Evolutionary conservation across 2,888 invertebrate species (phyloP).

Genomic region (Epinotia demarniana): DNA sequence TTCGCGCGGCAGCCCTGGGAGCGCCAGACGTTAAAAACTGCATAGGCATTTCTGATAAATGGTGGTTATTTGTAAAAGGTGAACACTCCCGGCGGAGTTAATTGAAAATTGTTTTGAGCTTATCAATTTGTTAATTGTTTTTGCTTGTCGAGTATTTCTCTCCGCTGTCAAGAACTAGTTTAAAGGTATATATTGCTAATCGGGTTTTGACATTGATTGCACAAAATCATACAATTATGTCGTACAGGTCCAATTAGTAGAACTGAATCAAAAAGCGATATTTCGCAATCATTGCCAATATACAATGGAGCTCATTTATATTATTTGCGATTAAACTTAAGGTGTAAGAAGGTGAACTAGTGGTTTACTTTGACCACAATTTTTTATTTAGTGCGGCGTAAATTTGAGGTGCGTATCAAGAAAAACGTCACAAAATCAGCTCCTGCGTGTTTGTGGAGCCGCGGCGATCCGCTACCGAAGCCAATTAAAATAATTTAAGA

Average conservation of each 20-base stretch:
- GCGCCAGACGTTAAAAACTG: constrained; percentile 79
- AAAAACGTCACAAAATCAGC: constrained; percentile 45
- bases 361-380: constrained; percentile 12
- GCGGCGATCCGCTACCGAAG: constrained; percentile 79
- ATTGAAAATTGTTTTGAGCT: constrained; percentile 85
- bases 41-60: constrained; percentile 85
- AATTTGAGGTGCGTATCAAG: constrained; percentile 52
- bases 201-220: constrained; percentile 47
- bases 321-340: constrained; percentile 25
- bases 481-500: constrained; percentile 85
- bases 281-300: constrained; percentile 27
- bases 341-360: not conserved
- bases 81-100: constrained; percentile 82
- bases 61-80: constrained; percentile 84
- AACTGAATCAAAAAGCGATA: constrained; percentile 36
- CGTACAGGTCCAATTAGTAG: constrained; percentile 30
- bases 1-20: constrained; percentile 68
- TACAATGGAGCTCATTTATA: constrained; percentile 12
- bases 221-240: constrained; percentile 32
- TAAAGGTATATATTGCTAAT: constrained; percentile 60
- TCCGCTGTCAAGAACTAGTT: constrained; percentile 70
- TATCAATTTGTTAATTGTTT: constrained; percentile 85
- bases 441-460: constrained; percentile 62
- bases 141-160: constrained; percentile 81
- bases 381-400: constrained; percentile 3